Percentiles rank a stretch among this genome's conserved stretches.
Evolutionary conservation across 2,113 vertebrate species (phyloP).

Genomic region (Brachionichthys hirsutus): DNA sequence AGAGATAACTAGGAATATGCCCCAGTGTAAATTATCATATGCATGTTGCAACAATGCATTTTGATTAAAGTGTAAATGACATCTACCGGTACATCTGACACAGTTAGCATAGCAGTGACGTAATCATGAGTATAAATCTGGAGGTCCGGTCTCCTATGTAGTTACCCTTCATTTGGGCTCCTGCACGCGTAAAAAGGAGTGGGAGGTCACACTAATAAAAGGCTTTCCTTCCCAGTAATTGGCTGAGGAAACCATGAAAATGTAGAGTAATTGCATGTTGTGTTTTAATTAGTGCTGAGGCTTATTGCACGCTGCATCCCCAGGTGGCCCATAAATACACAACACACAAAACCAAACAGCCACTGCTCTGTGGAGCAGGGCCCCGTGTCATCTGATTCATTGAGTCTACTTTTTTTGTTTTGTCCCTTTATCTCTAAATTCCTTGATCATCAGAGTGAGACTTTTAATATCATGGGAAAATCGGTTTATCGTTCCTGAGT

Average conservation of each 20-base stretch:
- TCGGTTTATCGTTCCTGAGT: constrained; percentile 7
- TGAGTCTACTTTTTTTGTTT: too few relatives aligned
- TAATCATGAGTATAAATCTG: not conserved
- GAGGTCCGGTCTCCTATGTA: constrained; percentile 9
- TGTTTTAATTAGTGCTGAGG: constrained; percentile 67
- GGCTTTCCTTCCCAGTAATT: constrained; percentile 60
- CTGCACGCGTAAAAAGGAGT: constrained; percentile 6
- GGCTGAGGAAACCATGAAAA: constrained; percentile 43
- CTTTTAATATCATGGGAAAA: too few relatives aligned
- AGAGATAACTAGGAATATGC: not conserved
- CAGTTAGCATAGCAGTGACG: not conserved
- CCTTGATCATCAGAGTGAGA: too few relatives aligned
- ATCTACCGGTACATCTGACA: not conserved
- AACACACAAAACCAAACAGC: constrained; percentile 32
- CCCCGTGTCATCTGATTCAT: constrained; percentile 3
- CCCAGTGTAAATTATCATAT: not conserved
- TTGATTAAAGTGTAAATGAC: not conserved
- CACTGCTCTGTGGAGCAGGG: not conserved
- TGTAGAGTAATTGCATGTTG: constrained; percentile 67
- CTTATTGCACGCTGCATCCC: constrained; percentile 54
- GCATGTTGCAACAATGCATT: too few relatives aligned
- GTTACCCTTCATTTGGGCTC: constrained; percentile 15
- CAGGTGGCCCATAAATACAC: constrained; percentile 55
- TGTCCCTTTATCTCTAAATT: too few relatives aligned
- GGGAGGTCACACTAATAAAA: constrained; percentile 45